phyloP scores from a whole-genome alignment of 2,797 vertebrate species.

The Spondyliosoma cantharus region DNA sequence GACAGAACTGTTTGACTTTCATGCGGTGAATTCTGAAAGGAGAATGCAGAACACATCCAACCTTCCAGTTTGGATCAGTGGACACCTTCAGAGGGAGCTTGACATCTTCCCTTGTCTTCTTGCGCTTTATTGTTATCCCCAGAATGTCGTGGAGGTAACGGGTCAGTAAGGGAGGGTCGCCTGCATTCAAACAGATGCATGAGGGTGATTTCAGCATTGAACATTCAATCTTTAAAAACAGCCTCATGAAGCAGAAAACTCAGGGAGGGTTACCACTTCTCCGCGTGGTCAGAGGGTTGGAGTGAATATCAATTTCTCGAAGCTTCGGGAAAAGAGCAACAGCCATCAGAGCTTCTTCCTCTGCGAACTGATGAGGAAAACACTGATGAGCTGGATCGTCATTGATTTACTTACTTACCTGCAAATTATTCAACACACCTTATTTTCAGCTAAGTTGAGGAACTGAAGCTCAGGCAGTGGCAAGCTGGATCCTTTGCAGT shows the following conservation, averaged over 20 bases:
- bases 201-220: not conserved
- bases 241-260: not conserved
- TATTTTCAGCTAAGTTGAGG: constrained; percentile 89
- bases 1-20: not conserved
- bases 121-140: constrained; percentile 84
- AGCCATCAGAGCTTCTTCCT: constrained; percentile 87
- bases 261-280: constrained; percentile 79
- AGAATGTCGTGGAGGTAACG: constrained; percentile 85
- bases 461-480: constrained; percentile 86
- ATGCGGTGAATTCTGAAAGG: not conserved
- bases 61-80: constrained; percentile 82
- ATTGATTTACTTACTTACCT: not conserved
- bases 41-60: constrained; percentile 50
- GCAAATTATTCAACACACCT: constrained; percentile 77
- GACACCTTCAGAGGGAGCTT: constrained; percentile 77
- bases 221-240: not conserved
- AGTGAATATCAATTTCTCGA: constrained; percentile 85
- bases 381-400: constrained; percentile 17
- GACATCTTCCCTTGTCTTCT: constrained; percentile 55
- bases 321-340: constrained; percentile 87
- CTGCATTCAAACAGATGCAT: constrained; percentile 71
- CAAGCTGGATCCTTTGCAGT: constrained; percentile 49
- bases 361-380: constrained; percentile 80
- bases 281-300: constrained; percentile 87
- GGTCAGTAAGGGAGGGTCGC: constrained; percentile 84